A percentile compares a stretch with the other conserved stretches of the same genome.
Conservation (phyloP, 2,113 vertebrate species). For the Dasypus novemcinctus region DNA sequence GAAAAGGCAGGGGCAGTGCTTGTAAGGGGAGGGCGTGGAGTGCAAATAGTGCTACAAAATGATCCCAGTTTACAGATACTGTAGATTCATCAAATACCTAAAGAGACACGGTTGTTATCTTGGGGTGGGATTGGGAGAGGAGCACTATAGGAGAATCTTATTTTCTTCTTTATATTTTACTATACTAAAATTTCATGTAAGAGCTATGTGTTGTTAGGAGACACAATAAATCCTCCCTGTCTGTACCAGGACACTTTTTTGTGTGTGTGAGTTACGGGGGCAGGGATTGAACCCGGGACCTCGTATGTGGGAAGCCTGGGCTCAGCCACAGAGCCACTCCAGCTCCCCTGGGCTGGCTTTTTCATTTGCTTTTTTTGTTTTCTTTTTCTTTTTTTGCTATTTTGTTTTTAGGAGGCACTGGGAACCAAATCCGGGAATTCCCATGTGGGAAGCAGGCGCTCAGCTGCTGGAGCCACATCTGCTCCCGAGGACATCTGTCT, state of each 20-base stretch:
- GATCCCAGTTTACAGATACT: not conserved
- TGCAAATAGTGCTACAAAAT: not conserved
- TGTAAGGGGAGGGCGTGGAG: not conserved
- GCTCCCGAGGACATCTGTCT: too few relatives aligned
- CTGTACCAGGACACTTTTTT: not conserved
- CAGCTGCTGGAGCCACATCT: too few relatives aligned
- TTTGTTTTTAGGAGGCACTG: too few relatives aligned
- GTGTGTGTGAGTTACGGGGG: too few relatives aligned
- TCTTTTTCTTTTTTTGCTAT: too few relatives aligned
- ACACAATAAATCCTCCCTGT: not conserved
- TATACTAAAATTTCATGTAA: not conserved
- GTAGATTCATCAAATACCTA: not conserved
- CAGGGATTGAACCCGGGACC: too few relatives aligned
- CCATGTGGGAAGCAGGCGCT: accelerated
- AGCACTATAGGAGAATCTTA: not conserved
- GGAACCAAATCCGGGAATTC: too few relatives aligned
- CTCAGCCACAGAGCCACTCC: too few relatives aligned
- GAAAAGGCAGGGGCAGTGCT: not conserved
- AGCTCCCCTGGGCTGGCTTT: too few relatives aligned
- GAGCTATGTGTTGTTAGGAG: not conserved
- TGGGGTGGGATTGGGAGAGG: not conserved
- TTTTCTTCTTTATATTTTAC: not conserved
- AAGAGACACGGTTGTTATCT: not conserved
- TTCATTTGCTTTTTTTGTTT: too few relatives aligned
- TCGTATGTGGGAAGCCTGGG: too few relatives aligned